These are phyloP conservation scores for Tachypleus tridentatus DNA, from an alignment of 1,140 invertebrate species.

Conservation along the genomic window DNA sequence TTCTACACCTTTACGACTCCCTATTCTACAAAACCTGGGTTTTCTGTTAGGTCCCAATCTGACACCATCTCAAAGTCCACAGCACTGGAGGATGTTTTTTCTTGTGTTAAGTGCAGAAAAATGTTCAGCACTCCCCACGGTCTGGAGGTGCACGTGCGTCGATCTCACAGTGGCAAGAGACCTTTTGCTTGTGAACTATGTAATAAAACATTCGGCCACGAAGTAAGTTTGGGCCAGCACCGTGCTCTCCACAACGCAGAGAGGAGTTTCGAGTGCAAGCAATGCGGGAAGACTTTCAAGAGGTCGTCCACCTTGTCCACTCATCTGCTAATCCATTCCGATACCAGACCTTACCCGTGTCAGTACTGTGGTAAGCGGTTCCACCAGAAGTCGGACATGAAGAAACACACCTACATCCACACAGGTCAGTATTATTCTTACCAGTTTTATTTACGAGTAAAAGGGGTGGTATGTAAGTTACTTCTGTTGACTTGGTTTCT, in stretches of 20 bases:
- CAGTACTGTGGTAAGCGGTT: conserved; percentile 44
- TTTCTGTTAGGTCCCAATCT: no score
- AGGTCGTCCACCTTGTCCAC: conserved; percentile 24
- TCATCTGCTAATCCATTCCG: conserved; percentile 23
- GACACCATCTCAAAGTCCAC: no score
- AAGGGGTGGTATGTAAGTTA: no score
- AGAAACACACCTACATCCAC: conserved; percentile 47
- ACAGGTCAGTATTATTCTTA: conserved; percentile 16
- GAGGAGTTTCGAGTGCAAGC: conserved; percentile 20
- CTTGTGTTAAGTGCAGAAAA: conserved; percentile 9
- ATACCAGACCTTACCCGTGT: conserved; percentile 38
- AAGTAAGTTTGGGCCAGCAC: conserved; percentile 39
- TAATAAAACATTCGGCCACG: conserved; percentile 24
- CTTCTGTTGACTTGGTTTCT: no score
- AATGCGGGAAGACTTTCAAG: conserved; percentile 20
- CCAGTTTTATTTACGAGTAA: no score
- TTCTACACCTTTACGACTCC: no score
- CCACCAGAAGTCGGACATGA: conserved; percentile 48
- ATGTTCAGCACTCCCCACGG: conserved; percentile 12
- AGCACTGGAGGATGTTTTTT: no score
- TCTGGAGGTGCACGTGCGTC: conserved; percentile 49
- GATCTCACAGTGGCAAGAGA: conserved; percentile 42
- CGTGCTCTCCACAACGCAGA: conserved; percentile 39
- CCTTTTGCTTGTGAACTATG: conserved; percentile 28
- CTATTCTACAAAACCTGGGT: no score